Base-by-base conservation (phyloP, 2,797 vertebrate genomes). In the Aulostomus chinensis region DNA sequence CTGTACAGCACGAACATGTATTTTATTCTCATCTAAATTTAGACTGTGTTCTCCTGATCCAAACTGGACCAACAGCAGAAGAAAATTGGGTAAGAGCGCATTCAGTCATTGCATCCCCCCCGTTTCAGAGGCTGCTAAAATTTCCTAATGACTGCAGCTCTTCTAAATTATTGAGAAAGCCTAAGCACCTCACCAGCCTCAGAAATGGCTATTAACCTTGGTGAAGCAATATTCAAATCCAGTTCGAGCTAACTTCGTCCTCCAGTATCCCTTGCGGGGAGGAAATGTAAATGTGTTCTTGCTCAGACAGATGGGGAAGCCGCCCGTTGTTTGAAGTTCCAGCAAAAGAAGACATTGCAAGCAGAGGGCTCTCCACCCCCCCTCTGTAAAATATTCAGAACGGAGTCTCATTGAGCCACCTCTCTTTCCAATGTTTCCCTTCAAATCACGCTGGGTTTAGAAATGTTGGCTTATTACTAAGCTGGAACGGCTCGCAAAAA, bases 121-220 rank as follows among this genome's bases (percentile, higher is more conserved):
- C 64, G 59, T 75, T 83, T 83, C 63, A 65, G 55, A 80, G 56
- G 56, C 76, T 76, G 81, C 75, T 59, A 75, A 89, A 73, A 71
- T 76, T 73, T 76, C 76, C 58, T 79, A 86, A 86, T 85, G 86
- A 86, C 79, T 81, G 71, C 80, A 82, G 78, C 71, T 76, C 64
- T 78, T 81, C 76, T 90, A 84, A 89, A 89, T 91, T 85, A 91
- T 89, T 89, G 79, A 91, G 81, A 88, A 87, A 78, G 78, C 67
- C 85, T 87, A 89, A 90, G 85, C 80, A 87, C 83, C 85, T 81
- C 85, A 87, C 56, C 73, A 84, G 86, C 82, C 73, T 86, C 85
- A 86, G 86, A 88, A 89, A 89, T 76, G 79, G 77, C 84, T 86
- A 90, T 92, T 92, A 93, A 92, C 91, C 89, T 92, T 86, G 84